Percentiles rank a stretch among this genome's conserved stretches.
Evolutionary conservation across 2,888 invertebrate species (phyloP).

Genomic region (Diploptera punctata): DNA sequence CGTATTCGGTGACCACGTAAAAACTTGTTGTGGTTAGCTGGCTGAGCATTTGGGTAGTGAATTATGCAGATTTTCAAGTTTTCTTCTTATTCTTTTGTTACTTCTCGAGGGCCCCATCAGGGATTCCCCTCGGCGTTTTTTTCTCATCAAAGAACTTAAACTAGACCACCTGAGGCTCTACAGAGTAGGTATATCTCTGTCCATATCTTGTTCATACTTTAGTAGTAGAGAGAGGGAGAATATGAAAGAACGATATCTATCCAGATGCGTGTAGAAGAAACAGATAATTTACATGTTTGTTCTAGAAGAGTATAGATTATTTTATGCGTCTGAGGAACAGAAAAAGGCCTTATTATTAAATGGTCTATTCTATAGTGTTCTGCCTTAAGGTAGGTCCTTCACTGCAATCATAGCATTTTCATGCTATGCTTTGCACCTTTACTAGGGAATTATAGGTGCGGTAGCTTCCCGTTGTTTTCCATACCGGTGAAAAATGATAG

Average conservation of each 20-base stretch:
- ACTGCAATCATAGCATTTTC: too few relatives aligned
- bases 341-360: too few relatives aligned
- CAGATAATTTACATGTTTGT: too few relatives aligned
- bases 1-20: conserved; percentile 6
- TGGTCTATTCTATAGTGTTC: too few relatives aligned
- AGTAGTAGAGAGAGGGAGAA: not conserved
- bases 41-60: conserved; percentile 34
- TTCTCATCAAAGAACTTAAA: conserved; percentile 26
- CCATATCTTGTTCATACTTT: conserved; percentile 13
- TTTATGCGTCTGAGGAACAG: too few relatives aligned
- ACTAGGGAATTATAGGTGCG: too few relatives aligned
- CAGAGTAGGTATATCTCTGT: conserved; percentile 1
- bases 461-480: too few relatives aligned
- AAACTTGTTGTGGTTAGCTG: conserved; percentile 1
- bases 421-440: too few relatives aligned
- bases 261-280: too few relatives aligned
- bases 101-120: conserved; percentile 9
- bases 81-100: not conserved
- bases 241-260: not conserved
- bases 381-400: too few relatives aligned
- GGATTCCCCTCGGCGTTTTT: conserved; percentile 13
- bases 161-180: conserved; percentile 35
- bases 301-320: too few relatives aligned
- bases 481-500: too few relatives aligned
- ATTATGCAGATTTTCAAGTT: conserved; percentile 38